These are phyloP conservation scores for Zaprionus africanus DNA, from an alignment of 1,140 invertebrate species.

Conservation along the genomic window DNA sequence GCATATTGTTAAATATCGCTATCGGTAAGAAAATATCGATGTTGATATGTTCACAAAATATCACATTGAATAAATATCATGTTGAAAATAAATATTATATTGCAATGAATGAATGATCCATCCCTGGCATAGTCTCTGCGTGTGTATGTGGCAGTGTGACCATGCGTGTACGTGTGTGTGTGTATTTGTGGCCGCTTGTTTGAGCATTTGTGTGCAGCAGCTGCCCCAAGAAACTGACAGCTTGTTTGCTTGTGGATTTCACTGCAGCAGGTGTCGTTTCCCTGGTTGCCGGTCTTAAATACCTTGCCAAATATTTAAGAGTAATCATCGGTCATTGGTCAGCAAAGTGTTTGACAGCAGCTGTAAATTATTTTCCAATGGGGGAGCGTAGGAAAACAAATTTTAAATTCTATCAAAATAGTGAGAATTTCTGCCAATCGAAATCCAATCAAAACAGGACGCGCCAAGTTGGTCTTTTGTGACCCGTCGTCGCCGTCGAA, in stretches of 20 bases:
- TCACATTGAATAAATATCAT: too few species aligned
- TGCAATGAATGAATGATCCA: not conserved
- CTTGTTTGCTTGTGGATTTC: constrained; percentile 45
- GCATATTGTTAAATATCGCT: too few species aligned
- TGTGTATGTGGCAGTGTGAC: constrained; percentile 15
- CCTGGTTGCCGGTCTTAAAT: constrained; percentile 46
- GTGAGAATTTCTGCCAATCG: constrained; percentile 19
- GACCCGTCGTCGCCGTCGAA: constrained; percentile 31
- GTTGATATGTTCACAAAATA: too few species aligned
- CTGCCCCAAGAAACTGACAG: constrained; percentile 36
- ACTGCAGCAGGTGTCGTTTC: constrained; percentile 37
- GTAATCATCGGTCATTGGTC: constrained; percentile 38
- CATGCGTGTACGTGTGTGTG: constrained; percentile 28
- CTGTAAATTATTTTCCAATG: constrained; percentile 67
- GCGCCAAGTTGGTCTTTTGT: constrained; percentile 64
- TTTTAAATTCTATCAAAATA: constrained; percentile 78
- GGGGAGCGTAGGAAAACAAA: constrained; percentile 56
- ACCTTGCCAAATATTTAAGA: constrained; percentile 64
- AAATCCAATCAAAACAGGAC: constrained; percentile 47
- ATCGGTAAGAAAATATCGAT: too few species aligned
- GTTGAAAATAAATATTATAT: not conserved
- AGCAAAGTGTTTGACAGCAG: constrained; percentile 28
- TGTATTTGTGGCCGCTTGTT: constrained; percentile 40
- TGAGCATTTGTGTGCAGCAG: constrained; percentile 68
- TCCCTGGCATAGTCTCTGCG: not conserved